phyloP scores from a whole-genome alignment of 2,797 vertebrate genomes.

The Bradypodion pumilum region DNA sequence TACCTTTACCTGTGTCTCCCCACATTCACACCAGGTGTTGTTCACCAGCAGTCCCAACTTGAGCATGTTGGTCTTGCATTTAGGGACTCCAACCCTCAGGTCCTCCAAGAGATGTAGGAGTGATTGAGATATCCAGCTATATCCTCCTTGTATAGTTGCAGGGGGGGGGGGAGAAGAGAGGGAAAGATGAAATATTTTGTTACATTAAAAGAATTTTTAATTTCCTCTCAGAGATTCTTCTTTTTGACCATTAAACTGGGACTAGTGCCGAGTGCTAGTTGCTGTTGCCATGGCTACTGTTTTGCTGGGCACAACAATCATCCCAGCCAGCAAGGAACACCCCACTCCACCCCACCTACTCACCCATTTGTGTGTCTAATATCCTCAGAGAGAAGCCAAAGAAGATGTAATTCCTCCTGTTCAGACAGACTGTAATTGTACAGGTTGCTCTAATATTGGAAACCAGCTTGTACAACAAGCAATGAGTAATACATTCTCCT shows the following conservation, averaged over 20 bases:
- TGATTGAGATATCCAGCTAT: too few species aligned
- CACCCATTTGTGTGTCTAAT: conserved; percentile 10
- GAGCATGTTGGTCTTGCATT: too few species aligned
- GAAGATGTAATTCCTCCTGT: conserved; percentile 29
- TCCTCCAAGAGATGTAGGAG: too few species aligned
- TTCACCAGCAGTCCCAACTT: too few species aligned
- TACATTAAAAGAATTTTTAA: conserved; percentile 10
- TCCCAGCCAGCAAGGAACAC: conserved; percentile 24
- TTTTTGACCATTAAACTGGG: neutral
- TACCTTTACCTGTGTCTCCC: too few species aligned
- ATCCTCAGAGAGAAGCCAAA: conserved; percentile 16
- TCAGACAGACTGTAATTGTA: conserved; percentile 23
- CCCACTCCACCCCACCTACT: conserved; percentile 25
- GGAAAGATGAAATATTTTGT: neutral
- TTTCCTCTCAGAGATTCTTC: conserved; percentile 7
- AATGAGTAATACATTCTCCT: conserved; percentile 5
- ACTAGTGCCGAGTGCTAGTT: neutral
- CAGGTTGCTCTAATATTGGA: conserved; percentile 21
- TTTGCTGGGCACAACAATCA: conserved; percentile 16
- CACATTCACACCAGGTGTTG: too few species aligned
- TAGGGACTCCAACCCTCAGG: too few species aligned
- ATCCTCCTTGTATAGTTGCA: too few species aligned
- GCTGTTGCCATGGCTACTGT: conserved; percentile 27
- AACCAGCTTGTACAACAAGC: conserved; percentile 15
- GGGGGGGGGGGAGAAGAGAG: too few species aligned